Evolutionary conservation across 2,888 invertebrate species (phyloP).

Genomic region (Aromia moschata): DNA sequence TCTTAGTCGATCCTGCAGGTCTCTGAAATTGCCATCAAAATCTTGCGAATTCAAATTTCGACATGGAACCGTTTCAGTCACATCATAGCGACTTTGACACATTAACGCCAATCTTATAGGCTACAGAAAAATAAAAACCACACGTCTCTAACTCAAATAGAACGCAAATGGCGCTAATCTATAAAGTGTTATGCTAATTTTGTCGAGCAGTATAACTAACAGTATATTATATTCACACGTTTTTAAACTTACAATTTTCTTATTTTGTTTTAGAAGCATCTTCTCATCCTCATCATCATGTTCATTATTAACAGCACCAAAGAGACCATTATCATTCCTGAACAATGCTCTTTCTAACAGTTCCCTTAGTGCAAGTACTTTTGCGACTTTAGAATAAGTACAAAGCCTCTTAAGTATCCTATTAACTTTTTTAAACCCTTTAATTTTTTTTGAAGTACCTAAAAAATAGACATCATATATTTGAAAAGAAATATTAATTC

Average conservation of each 20-base stretch:
- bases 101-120: no score
- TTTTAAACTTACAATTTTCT: slow-evolving; percentile 72
- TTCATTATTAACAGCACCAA: slow-evolving; percentile 71
- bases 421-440: slow-evolving; percentile 72
- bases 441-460: slow-evolving; percentile 70
- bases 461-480: no score
- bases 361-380: slow-evolving; percentile 77
- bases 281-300: slow-evolving; percentile 63
- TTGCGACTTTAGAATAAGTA: slow-evolving; percentile 73
- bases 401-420: slow-evolving; percentile 74
- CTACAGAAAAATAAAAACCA: no score
- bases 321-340: slow-evolving; percentile 71
- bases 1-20: no score
- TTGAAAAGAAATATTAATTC: slow-evolving; percentile 3
- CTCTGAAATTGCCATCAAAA: no score
- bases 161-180: no score
- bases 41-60: no score
- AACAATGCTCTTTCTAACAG: slow-evolving; percentile 79
- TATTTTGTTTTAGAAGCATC: slow-evolving; percentile 75
- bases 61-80: no score
- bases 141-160: no score
- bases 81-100: no score
- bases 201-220: not conserved
- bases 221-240: slow-evolving; percentile 2
- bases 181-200: no score